Percentiles rank a stretch among this genome's conserved stretches.
These are phyloP conservation scores for Pandion haliaetus DNA, from an alignment of 2,113 vertebrate species.

Conservation along the genomic window DNA sequence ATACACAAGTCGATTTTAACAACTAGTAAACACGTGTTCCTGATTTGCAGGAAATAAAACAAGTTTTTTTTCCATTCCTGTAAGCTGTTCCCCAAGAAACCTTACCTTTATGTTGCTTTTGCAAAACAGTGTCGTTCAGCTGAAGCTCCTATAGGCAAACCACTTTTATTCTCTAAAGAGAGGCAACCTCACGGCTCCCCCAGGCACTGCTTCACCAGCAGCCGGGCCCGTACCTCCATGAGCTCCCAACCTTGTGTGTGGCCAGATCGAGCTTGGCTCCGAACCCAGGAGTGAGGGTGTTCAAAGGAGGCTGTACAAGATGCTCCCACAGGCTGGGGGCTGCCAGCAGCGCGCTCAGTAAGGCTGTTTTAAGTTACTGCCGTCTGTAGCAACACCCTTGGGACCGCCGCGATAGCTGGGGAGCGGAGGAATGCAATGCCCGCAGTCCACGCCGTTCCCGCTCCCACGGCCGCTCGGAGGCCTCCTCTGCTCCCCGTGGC, in stretches of 20 bases:
- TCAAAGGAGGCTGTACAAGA: neutral
- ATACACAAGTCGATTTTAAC: neutral
- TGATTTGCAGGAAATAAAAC: constrained; percentile 15
- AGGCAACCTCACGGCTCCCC: neutral
- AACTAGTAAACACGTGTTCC: neutral
- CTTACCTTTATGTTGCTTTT: neutral
- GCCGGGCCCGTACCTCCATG: neutral
- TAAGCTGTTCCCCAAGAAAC: neutral
- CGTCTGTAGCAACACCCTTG: neutral
- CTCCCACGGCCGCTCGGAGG: neutral
- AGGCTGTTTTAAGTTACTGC: neutral
- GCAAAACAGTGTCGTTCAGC: neutral
- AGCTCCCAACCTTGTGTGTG: neutral
- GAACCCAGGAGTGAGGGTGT: neutral
- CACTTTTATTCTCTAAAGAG: neutral
- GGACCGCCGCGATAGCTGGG: neutral
- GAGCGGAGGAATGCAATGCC: neutral
- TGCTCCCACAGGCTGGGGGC: neutral
- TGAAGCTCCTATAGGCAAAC: neutral
- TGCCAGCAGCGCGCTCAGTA: neutral
- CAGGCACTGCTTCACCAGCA: neutral
- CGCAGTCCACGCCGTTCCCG: neutral
- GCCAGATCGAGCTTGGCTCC: neutral
- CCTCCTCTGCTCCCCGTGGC: neutral
- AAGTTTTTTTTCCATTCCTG: neutral